Evolutionary conservation across 2,888 invertebrate species (phyloP), one percentile per base, ranked within the genome.

Genomic region (Acleris laterana): DNA sequence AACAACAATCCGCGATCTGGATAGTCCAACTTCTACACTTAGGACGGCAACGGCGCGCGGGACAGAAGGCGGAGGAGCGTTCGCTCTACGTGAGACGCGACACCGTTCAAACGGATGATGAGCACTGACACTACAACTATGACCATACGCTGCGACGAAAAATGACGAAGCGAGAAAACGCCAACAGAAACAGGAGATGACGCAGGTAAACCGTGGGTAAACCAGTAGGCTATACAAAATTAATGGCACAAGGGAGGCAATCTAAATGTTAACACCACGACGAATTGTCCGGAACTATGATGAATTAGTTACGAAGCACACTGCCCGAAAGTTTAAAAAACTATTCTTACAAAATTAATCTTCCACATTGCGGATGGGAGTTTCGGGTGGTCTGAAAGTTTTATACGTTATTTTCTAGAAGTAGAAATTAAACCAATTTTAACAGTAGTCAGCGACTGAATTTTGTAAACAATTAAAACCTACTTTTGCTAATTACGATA

Each of bases 161-260:
- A 76, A 81, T 81, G 82, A 80, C 81, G 80, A 78, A 69, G 63
- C 65, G 58, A 75, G 69, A 74, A 68, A 72, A 70, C 72, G 77
- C 52, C 44, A 60, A 58, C 49, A 68, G 61, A 63, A 56, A 64
- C 46, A 79, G 77, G 74, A 77, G 68, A 73, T 74, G 71, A 82
- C 74, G 89, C 90, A 88, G 89, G 89, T 85, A 74, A 75, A 77
- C 71, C 74, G 89, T 90, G 88, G 89, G 89, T 85, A 74, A 75
- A 77, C 71, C 75, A 82, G 81, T 81, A 80, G 89, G 89, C 88
- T 87, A 86, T 83, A 81, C 81, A 79, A 81, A 83, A 81, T 80
- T 79, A 85, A 87, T 90, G 92, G 91, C 91, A 90, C 88, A 89
- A 84, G 91, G 93, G 92, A 92, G 92, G 93, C 90, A 83, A 84